Base-by-base conservation (phyloP, 2,797 vertebrate genomes). In the Limosa lapponica region DNA sequence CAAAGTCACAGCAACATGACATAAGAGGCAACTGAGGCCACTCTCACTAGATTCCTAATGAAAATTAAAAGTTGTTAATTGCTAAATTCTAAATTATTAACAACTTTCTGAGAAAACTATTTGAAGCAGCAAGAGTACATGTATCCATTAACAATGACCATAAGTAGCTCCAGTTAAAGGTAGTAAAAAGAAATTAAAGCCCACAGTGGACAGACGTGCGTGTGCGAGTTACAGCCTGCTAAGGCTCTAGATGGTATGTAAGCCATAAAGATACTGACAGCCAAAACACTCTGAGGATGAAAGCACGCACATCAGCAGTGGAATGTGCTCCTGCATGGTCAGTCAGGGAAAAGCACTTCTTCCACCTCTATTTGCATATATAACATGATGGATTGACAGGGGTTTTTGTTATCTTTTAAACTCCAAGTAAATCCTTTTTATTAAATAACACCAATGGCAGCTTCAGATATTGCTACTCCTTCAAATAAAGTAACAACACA, bases 241-340 rank as follows among this genome's bases (percentile, higher is more conserved):
- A 5, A 37, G 20, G 66, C 71, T 78, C 22, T 58, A 16, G 44
- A 19, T 39, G 79, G 64, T 36, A 89, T 39, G 44, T 27, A 51
- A 85, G 79, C 79, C 82, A 78, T 78, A 87, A 89, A 90, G 94
- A 81, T 84, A 51, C 48, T 15, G 51, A 32, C 5, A 75, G 62
- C 19, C 81, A 46, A 46, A 94, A 17, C 28, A 12, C 41, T 52
- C 75, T 2, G 41, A 65, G 74, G 74, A 70, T 52, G 57, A 91
- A 93, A 95, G 77, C 54, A 67, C 7, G 0, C 17, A 34, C 84
- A 85, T 85, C 85, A 89, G 91, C 94, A 52, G 11, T 14, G 89
- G 94, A 94, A 95, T 91, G 95, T 85, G 84, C 55, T 84, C 62
- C 77, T 61, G 54, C 43, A 54, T 7, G 86, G 79, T 13, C 70